A percentile compares a stretch with the other conserved stretches of the same genome.
Evolutionary conservation across 2,113 vertebrate genomes (phyloP).

Genomic region (Grus americana): DNA sequence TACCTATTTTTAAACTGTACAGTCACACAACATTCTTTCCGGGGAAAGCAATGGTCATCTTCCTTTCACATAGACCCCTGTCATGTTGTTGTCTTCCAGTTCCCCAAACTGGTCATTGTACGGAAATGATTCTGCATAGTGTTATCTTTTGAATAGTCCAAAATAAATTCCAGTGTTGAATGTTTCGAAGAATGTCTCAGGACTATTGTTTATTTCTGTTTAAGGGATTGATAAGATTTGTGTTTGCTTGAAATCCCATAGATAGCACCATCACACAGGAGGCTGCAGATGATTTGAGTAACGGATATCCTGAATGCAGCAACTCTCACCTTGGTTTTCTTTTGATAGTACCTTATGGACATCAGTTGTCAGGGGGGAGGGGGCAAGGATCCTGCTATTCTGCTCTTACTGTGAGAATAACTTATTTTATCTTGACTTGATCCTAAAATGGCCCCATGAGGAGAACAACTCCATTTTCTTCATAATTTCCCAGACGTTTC

Average conservation of each 20-base stretch:
- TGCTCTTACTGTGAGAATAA: neutral
- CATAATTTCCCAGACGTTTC: neutral
- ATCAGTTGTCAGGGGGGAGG: neutral
- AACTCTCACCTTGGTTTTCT: neutral
- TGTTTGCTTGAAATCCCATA: neutral
- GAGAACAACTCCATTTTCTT: neutral
- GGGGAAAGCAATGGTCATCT: constrained; percentile 22
- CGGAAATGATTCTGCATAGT: neutral
- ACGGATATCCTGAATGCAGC: neutral
- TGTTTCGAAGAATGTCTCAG: neutral
- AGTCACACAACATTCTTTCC: constrained; percentile 43
- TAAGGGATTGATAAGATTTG: neutral
- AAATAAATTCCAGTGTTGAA: neutral
- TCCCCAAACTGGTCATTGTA: neutral
- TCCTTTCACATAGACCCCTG: neutral
- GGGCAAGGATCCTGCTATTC: neutral
- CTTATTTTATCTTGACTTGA: neutral
- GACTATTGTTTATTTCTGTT: neutral
- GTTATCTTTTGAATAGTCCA: neutral
- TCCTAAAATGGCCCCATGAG: neutral
- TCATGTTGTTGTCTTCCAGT: neutral
- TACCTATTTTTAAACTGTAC: constrained; percentile 43
- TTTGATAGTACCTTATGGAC: neutral
- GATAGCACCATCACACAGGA: neutral
- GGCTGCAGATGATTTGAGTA: neutral